Base-by-base conservation (phyloP, 2,888 invertebrate genomes). In the Biston betularia region DNA sequence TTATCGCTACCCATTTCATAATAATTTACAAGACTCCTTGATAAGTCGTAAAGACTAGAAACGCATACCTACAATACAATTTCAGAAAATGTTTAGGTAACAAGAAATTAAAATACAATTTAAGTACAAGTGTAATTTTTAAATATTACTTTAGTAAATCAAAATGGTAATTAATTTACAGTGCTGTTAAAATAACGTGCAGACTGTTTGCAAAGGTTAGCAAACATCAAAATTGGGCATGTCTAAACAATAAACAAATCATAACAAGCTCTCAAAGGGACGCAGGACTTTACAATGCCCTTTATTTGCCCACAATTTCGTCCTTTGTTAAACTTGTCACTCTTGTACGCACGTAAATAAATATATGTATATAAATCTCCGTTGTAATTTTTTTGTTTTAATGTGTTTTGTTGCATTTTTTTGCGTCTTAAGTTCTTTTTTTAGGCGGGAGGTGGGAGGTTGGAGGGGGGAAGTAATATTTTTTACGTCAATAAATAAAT, bases 161-260 rank as follows among this genome's bases (percentile, higher is more conserved):
- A 48, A 48, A 45, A 57, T 42, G 40, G 11, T 63, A 61, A 69
- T 68, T 67, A 50, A 56, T 49, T 61, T 61, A 54, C 60, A 45
- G 35, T 34, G 54, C 55, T 66, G 64, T 67, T 50, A 62, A 60
- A 68, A 65, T 44, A 64, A 52, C 48, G 52, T 52, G 52, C 34
- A 63, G 57, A 71, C 75, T 66, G 71, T 54, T 66, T 53, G 78
- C 79, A 65, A 68, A 78, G 82, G 80, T 82, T 78, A 75, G 74
- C 83, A 86, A 89, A 89, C 87, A 88, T 84, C 85, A 83, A 87
- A 90, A 89, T 89, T 89, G 88, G 85, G 79, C 81, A 79, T 72
- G 78, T 63, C 78, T 82, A 89, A 89, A 87, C 83, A 88, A 81
- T 85, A 83, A 86, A 86, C 87, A 89, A 86, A 85, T 87, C 83